Evolutionary conservation across 2,888 invertebrate species (phyloP), one percentile per base, ranked within the genome.

Genomic region (Aelia acuminata): DNA sequence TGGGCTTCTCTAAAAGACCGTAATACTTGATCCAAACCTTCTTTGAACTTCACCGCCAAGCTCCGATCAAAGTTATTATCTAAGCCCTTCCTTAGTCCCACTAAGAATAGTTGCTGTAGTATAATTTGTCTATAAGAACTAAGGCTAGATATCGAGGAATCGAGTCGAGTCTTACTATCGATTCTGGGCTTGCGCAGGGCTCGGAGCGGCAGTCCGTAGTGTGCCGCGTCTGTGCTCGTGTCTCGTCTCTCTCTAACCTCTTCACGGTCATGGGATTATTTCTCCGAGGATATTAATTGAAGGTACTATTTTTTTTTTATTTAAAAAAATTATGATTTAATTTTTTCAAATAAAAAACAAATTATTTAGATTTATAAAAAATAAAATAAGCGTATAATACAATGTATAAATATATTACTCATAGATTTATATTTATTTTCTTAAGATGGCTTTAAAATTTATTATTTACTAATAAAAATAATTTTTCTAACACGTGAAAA

Each of bases 211-310:
- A 80, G 80, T 80, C 80, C 80, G 80, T 80, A 47, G 80, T 80
- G 80, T 80, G 80, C 80, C 80, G 80, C 80, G 80, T 80, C 43
- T 43, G 80, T 80, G 80, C 43, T 80, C n/a, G 80, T 80, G 80
- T 80, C 80, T 80, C 80, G 80, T 43, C 15, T 10, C 80, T n/a
- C 15, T n/a, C 15, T 10, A 43, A 22, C 43, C 80, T 80, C 80
- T 70, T 80, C 43, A n/a, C 80, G 80, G 43, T 80, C 43, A 80
- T 80, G 80, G 80, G 80, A 80, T 80, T 80, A 80, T 43, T 43
- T 80, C 7, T 80, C 80, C 22, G 47, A 80, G 80, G 80, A 47
- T 80, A 47, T 80, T 80, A 80, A 80, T 43, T 43, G 3, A 80
- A 80, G 80, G 80, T 80, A 80, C n/a, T 11, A 18, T 80, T 39